Evolutionary conservation across 2,888 invertebrate species (phyloP), one percentile per base, ranked within the genome.

Genomic region (Parasteatoda lunata): DNA sequence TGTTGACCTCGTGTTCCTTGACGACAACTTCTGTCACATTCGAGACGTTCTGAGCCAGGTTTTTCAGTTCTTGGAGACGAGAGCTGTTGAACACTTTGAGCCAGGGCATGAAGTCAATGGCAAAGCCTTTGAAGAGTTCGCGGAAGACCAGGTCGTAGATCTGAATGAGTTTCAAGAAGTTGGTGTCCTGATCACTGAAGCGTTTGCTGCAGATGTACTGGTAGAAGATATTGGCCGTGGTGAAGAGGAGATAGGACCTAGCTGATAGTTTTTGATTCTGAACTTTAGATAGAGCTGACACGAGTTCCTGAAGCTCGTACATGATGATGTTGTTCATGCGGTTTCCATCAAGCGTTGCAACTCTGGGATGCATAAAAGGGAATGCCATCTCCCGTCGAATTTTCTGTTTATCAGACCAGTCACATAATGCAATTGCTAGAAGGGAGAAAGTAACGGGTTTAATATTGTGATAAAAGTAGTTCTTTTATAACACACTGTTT

Each of bases 121-220:
- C 95, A 91, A 96, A 96, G 0, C 96, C 96, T 90, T 96, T 96
- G 91, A 97, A 97, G 89, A 97, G 96, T 91, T 97, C 97, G 95
- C 96, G 96, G 92, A 97, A 97, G 77, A 97, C 96, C 90, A 96
- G 95, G 90, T 97, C 97, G 91, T 97, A 97, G 84, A 93, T 94
- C 48, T 94, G 93, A 0, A 96, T 95, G 6, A 95, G 93, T 83
- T 93, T 93, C 73, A 93, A 93, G 92, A 96, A 97, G 30, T 94
- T 94, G 0, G 90, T 83, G 89, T 97, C 96, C 13, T 94, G 93
- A 77, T 89, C 89, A n/a, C 89, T 88, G 81, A 95, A 94, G 3
- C 95, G 93, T 0, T 94, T 94, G n/a, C 95, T 95, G 92, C 97
- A 97, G 95, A 97, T 96, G 92, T 96, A 97, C 89, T 95, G 94